phyloP scores from a whole-genome alignment of 2,113 vertebrate species.

The Ivindomyrus marchei region DNA sequence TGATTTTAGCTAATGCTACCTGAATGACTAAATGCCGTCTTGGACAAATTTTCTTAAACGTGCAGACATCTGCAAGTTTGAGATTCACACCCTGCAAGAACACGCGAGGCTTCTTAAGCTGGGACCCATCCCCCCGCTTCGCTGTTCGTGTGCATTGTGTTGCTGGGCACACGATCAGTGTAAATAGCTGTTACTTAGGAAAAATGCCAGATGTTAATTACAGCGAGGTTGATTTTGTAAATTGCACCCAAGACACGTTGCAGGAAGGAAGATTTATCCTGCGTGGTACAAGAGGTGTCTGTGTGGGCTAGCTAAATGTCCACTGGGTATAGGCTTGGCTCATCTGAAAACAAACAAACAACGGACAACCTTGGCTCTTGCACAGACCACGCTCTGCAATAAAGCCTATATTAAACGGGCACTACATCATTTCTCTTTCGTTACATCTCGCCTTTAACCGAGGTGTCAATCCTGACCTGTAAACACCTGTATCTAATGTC shows the following conservation, averaged over 20 bases:
- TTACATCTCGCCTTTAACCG: neutral
- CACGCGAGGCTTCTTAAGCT: neutral
- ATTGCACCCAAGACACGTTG: constrained; percentile 54
- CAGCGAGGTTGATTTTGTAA: constrained; percentile 57
- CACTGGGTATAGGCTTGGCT: constrained; percentile 45
- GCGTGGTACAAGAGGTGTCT: constrained; percentile 44
- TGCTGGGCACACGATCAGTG: constrained; percentile 42
- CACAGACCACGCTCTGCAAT: constrained; percentile 20
- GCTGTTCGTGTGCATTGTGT: constrained; percentile 26
- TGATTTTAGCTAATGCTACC: constrained; percentile 14
- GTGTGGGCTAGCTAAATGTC: constrained; percentile 35
- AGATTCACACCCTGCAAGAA: neutral
- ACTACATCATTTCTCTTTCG: neutral
- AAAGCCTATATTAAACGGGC: constrained; percentile 22
- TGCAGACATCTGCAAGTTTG: neutral
- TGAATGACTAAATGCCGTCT: constrained; percentile 12
- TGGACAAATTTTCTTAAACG: neutral
- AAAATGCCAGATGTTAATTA: constrained; percentile 56
- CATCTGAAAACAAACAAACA: constrained; percentile 48
- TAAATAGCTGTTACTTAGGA: constrained; percentile 49
- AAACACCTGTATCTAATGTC: constrained; percentile 17
- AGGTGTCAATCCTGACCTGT: constrained; percentile 15
- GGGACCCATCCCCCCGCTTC: constrained; percentile 21
- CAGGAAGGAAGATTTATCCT: constrained; percentile 51
- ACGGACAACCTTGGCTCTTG: constrained; percentile 41